Percentiles rank a stretch among this genome's conserved stretches.
phyloP scores from a whole-genome alignment of 2,888 invertebrate genomes.

The Macrophya alboannulata region DNA sequence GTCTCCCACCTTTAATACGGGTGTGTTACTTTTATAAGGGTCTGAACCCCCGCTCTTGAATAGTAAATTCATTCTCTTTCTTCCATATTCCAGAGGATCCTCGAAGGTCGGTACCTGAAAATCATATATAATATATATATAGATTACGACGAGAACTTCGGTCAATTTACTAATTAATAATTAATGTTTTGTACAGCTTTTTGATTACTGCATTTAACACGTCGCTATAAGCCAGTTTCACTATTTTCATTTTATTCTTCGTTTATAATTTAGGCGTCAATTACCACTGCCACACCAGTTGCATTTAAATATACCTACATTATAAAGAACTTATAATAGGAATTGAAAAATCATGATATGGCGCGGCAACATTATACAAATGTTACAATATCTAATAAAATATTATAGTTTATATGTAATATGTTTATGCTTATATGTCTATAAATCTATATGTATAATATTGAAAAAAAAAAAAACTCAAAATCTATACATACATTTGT shows the following conservation, averaged over 20 bases:
- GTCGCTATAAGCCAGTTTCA: constrained; percentile 69
- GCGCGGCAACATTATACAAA: constrained; percentile 40
- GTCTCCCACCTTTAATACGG: neutral
- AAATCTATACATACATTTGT: too few relatives aligned
- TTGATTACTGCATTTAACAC: constrained; percentile 74
- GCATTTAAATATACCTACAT: constrained; percentile 66
- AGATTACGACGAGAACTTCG: constrained; percentile 66
- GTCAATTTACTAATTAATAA: constrained; percentile 70
- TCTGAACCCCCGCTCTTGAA: neutral
- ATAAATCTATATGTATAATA: constrained; percentile 65
- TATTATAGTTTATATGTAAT: constrained; percentile 59
- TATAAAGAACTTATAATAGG: constrained; percentile 59
- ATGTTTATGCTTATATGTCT: constrained; percentile 68
- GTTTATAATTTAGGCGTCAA: constrained; percentile 65
- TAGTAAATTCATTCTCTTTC: constrained; percentile 18
- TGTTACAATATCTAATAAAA: constrained; percentile 57
- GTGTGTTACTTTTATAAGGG: neutral
- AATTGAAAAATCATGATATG: constrained; percentile 55
- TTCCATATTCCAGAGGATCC: constrained; percentile 14
- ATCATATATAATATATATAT: constrained; percentile 64
- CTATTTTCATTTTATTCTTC: constrained; percentile 65
- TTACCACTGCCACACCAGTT: constrained; percentile 73
- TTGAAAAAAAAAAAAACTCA: too few relatives aligned
- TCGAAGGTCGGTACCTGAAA: neutral
- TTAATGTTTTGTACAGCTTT: constrained; percentile 77